Percentiles rank a stretch among this genome's conserved stretches.
Conservation (phyloP, 2,888 invertebrate genomes). For the Euzophera pinguis region DNA sequence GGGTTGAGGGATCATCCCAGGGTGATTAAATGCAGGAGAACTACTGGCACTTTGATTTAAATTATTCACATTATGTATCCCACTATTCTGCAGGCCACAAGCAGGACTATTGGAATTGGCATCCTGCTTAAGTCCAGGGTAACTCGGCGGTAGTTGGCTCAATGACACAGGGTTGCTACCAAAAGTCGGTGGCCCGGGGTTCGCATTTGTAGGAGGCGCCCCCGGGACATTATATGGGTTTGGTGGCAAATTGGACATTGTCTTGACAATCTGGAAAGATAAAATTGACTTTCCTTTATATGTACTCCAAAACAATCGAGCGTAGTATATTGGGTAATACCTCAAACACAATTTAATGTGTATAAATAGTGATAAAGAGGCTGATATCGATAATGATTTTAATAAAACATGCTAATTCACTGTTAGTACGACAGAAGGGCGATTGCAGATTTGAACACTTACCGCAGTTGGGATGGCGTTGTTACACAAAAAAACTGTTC, state of each 20-base stretch:
- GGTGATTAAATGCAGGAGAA: constrained; percentile 68
- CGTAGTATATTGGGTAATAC: constrained; percentile 15
- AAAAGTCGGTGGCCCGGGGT: constrained; percentile 39
- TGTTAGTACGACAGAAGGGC: constrained; percentile 59
- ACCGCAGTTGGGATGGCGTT: constrained; percentile 48
- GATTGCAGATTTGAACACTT: constrained; percentile 44
- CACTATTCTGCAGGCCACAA: constrained; percentile 42
- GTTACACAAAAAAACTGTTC: constrained; percentile 51
- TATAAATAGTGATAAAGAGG: constrained; percentile 53
- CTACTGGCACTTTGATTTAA: constrained; percentile 61
- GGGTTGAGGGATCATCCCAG: constrained; percentile 48
- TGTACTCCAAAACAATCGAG: constrained; percentile 14
- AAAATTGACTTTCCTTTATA: constrained; percentile 29
- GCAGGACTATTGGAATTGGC: constrained; percentile 60
- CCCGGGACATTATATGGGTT: constrained; percentile 60
- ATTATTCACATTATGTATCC: constrained; percentile 49
- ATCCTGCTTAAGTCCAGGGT: constrained; percentile 54
- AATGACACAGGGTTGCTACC: constrained; percentile 51
- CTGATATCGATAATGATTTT: constrained; percentile 50
- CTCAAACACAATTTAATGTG: constrained; percentile 25
- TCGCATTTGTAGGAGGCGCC: constrained; percentile 46
- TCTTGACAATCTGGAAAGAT: constrained; percentile 66
- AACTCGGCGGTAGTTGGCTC: constrained; percentile 55
- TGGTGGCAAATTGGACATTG: constrained; percentile 70
- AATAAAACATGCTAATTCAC: constrained; percentile 72